Percentiles rank a stretch among this genome's conserved stretches.
Evolutionary conservation across 2,113 vertebrate species (phyloP).

Genomic region (Corythoichthys haematopterus): DNA sequence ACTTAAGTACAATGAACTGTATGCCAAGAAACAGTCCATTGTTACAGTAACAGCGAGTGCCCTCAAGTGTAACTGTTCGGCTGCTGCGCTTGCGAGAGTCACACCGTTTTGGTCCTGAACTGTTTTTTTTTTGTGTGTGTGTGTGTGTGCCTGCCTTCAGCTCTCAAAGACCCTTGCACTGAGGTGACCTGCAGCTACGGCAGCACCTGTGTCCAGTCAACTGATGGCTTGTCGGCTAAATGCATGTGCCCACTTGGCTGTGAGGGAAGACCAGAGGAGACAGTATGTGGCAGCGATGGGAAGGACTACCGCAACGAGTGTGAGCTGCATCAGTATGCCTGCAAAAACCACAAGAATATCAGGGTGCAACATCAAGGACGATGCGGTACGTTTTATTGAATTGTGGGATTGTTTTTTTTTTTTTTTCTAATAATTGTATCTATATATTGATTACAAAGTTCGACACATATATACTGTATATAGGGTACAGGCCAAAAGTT

Average conservation of each 20-base stretch:
- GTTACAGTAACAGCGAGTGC: conserved; percentile 23
- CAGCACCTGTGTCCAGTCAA: conserved; percentile 84
- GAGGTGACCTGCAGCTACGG: conserved; percentile 89
- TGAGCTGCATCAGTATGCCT: conserved; percentile 83
- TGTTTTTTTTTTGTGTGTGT: conserved; percentile 17
- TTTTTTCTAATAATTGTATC: too few relatives aligned
- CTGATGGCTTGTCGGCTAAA: conserved; percentile 79
- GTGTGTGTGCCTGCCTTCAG: conserved; percentile 52
- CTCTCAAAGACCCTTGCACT: conserved; percentile 84
- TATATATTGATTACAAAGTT: too few relatives aligned
- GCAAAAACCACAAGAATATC: conserved; percentile 82
- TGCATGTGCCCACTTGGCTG: conserved; percentile 86
- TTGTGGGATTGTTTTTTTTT: too few relatives aligned
- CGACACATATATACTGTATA: too few relatives aligned
- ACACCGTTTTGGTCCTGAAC: conserved; percentile 15
- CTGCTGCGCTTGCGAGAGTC: conserved; percentile 19
- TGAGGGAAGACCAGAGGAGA: conserved; percentile 47
- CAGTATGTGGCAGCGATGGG: conserved; percentile 89
- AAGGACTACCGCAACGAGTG: conserved; percentile 84
- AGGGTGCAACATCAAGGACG: conserved; percentile 80
- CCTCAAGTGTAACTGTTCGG: conserved; percentile 12
- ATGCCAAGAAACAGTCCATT: conserved; percentile 33
- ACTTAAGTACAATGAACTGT: conserved; percentile 34
- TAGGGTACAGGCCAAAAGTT: too few relatives aligned
- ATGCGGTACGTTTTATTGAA: conserved; percentile 78